Conservation (phyloP, 2,113 vertebrate genomes). For the Pelusios castaneus region DNA sequence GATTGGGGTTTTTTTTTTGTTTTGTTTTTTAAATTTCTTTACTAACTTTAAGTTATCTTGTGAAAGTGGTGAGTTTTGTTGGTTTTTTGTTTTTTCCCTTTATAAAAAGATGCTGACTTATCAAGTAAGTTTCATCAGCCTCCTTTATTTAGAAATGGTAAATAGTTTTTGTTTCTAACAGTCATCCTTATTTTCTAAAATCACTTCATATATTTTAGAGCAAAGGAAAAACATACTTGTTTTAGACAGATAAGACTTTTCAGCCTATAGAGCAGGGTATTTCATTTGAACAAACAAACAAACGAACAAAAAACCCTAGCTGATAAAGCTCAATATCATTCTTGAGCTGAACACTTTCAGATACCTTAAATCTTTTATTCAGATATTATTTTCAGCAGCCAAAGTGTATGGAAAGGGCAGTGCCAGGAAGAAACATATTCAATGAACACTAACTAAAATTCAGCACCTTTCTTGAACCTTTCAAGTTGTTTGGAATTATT, state of each 20-base stretch:
- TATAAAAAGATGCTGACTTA: background rate
- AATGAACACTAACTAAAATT: background rate
- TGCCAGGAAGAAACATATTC: constrained; percentile 14
- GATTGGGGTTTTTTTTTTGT: too few species aligned
- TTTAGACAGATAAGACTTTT: background rate
- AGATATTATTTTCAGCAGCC: constrained; percentile 11
- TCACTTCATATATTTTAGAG: background rate
- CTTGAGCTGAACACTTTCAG: background rate
- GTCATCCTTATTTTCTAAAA: background rate
- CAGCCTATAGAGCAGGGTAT: background rate
- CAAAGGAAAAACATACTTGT: background rate
- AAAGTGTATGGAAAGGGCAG: background rate
- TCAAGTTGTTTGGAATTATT: constrained; percentile 40
- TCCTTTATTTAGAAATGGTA: background rate
- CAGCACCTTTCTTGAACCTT: constrained; percentile 27
- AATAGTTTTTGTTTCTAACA: background rate
- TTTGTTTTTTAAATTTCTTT: background rate
- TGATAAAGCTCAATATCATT: background rate
- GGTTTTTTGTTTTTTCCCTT: background rate
- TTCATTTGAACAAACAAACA: background rate
- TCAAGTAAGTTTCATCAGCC: background rate
- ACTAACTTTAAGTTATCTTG: background rate
- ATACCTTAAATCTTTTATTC: background rate
- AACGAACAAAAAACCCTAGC: background rate
- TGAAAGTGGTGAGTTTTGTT: background rate